These are phyloP conservation scores for Chiroxiphia lanceolata DNA, from an alignment of 2,797 vertebrate genomes.

Conservation along the genomic window DNA sequence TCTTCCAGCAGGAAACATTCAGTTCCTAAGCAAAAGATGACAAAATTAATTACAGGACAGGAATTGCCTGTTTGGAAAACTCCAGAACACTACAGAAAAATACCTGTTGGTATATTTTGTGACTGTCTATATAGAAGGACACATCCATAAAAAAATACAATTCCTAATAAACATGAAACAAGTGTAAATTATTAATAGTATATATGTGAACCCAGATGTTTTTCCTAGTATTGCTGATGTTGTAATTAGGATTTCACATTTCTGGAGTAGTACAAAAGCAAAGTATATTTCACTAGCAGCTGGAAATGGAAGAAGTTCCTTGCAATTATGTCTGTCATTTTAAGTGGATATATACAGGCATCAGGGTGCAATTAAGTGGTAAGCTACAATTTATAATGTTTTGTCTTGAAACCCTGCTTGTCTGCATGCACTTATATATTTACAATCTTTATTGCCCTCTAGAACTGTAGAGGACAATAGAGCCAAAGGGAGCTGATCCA, in stretches of 20 bases:
- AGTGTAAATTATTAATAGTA: background rate
- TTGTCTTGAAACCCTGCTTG: background rate
- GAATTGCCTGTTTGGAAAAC: background rate
- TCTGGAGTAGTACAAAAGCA: background rate
- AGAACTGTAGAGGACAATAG: background rate
- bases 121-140: background rate
- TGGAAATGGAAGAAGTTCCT: background rate
- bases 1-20: background rate
- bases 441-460: background rate
- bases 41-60: background rate
- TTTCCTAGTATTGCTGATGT: background rate
- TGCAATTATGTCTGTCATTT: background rate
- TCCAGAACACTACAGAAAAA: background rate
- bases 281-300: background rate
- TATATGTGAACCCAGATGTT: background rate
- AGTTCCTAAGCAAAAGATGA: background rate
- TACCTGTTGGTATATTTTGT: background rate
- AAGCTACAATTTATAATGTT: background rate
- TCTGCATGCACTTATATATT: background rate
- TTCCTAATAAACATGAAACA: background rate
- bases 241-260: background rate
- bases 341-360: background rate
- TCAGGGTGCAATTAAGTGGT: background rate
- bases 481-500: background rate
- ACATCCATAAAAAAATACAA: background rate